These are phyloP conservation scores for Trachurus trachurus DNA, from an alignment of 2,797 vertebrate species.

Conservation along the genomic window DNA sequence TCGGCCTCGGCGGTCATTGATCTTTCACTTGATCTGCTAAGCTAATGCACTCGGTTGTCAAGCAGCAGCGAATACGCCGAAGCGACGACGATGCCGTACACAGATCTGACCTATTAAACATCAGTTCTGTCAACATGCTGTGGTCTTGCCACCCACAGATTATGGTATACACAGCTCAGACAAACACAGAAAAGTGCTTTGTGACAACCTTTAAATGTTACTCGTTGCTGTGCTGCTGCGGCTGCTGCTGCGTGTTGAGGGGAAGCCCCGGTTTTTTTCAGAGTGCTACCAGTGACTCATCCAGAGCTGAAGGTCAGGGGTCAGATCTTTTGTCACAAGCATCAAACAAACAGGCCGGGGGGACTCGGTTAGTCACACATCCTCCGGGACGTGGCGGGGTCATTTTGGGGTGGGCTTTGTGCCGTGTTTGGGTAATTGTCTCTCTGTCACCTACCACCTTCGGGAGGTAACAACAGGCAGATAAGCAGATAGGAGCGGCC, in stretches of 20 bases:
- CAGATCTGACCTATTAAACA: constrained; percentile 33
- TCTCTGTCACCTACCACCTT: constrained; percentile 74
- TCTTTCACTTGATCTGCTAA: constrained; percentile 20
- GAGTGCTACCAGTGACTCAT: constrained; percentile 72
- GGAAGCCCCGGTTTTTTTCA: constrained; percentile 65
- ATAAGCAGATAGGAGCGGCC: constrained; percentile 54
- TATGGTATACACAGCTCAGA: constrained; percentile 19
- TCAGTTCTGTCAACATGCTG: constrained; percentile 27
- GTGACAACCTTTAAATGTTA: constrained; percentile 79
- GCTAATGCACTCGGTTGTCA: constrained; percentile 1
- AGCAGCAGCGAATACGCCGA: constrained; percentile 13
- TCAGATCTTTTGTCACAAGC: constrained; percentile 76
- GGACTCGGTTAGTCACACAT: constrained; percentile 71
- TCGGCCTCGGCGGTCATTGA: constrained; percentile 5
- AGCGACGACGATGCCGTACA: constrained; percentile 11
- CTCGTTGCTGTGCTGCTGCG: constrained; percentile 38
- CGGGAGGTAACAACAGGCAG: constrained; percentile 57
- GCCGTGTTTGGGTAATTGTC: constrained; percentile 72
- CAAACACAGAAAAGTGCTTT: constrained; percentile 57
- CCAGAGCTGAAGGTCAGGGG: constrained; percentile 75
- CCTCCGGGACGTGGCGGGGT: constrained; percentile 18
- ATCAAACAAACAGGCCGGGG: constrained; percentile 77
- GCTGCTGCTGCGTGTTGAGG: constrained; percentile 39
- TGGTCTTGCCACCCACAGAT: constrained; percentile 35
- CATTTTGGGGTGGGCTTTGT: constrained; percentile 35